These are phyloP conservation scores for Dynastes grantii DNA, from an alignment of 2,888 invertebrate genomes.

Conservation along the genomic window DNA sequence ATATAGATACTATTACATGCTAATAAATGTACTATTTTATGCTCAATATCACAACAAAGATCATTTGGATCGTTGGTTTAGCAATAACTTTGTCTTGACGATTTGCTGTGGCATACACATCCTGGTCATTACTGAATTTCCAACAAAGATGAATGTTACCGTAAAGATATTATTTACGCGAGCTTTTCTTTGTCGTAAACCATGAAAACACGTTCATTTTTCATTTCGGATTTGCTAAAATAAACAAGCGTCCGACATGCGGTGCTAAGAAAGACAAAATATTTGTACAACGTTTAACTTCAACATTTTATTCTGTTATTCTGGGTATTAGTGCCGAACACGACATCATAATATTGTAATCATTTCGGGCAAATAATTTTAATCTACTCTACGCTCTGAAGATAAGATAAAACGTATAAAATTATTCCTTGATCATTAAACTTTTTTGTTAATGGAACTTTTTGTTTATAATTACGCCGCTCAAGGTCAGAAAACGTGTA, in stretches of 20 bases:
- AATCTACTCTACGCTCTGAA: neutral
- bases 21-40: neutral
- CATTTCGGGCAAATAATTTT: neutral
- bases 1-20: too few relatives aligned
- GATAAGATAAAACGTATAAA: too few relatives aligned
- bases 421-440: too few relatives aligned
- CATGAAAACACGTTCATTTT: slow-evolving; percentile 10
- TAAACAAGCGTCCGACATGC: neutral
- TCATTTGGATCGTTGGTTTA: neutral
- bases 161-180: slow-evolving; percentile 3
- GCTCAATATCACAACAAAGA: neutral
- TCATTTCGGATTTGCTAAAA: slow-evolving; percentile 2
- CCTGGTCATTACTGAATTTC: slow-evolving; percentile 1
- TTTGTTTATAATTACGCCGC: too few relatives aligned
- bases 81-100: neutral
- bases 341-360: neutral
- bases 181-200: neutral
- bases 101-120: slow-evolving; percentile 10
- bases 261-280: neutral
- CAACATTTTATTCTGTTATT: neutral
- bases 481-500: too few relatives aligned
- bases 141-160: slow-evolving; percentile 4
- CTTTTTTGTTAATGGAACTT: too few relatives aligned
- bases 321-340: neutral
- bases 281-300: neutral